These are phyloP conservation scores for Chymomyza fuscimana DNA, from an alignment of 2,888 invertebrate species.

Conservation along the genomic window DNA sequence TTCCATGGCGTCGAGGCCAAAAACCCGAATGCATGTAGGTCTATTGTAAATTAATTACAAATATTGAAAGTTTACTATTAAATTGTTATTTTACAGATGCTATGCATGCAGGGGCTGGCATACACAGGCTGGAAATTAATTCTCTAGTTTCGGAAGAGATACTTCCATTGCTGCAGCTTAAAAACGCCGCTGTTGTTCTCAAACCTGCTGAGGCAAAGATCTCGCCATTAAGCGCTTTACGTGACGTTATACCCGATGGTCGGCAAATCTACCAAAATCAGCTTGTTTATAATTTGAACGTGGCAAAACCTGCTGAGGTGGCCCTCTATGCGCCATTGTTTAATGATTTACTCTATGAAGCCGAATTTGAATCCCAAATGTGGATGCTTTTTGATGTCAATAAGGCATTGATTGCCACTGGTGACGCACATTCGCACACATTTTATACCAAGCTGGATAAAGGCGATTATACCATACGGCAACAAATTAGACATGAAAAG, in stretches of 20 bases:
- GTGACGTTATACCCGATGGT: slow-evolving; percentile 92
- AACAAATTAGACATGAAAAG: slow-evolving; percentile 95
- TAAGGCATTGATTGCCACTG: slow-evolving; percentile 91
- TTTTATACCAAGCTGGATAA: slow-evolving; percentile 92
- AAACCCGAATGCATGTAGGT: slow-evolving; percentile 81
- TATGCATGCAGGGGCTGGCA: slow-evolving; percentile 88
- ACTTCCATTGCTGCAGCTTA: slow-evolving; percentile 87
- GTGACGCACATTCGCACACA: slow-evolving; percentile 93
- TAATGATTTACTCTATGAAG: slow-evolving; percentile 94
- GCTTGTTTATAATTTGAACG: slow-evolving; percentile 91
- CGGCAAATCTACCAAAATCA: slow-evolving; percentile 95
- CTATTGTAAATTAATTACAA: slow-evolving; percentile 6
- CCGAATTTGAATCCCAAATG: slow-evolving; percentile 96
- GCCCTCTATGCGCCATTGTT: slow-evolving; percentile 89
- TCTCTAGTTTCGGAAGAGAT: slow-evolving; percentile 87
- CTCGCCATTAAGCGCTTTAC: slow-evolving; percentile 85
- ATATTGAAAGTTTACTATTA: neutral
- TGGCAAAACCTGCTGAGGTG: slow-evolving; percentile 90
- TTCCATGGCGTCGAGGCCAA: slow-evolving; percentile 89
- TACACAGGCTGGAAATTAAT: slow-evolving; percentile 87
- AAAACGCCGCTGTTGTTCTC: slow-evolving; percentile 86
- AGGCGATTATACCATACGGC: slow-evolving; percentile 93
- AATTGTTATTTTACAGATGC: slow-evolving; percentile 78
- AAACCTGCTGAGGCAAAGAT: slow-evolving; percentile 92
- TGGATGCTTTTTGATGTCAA: slow-evolving; percentile 97